Conservation (phyloP, 2,797 vertebrate species). For the Orientallactaga sibirica region DNA sequence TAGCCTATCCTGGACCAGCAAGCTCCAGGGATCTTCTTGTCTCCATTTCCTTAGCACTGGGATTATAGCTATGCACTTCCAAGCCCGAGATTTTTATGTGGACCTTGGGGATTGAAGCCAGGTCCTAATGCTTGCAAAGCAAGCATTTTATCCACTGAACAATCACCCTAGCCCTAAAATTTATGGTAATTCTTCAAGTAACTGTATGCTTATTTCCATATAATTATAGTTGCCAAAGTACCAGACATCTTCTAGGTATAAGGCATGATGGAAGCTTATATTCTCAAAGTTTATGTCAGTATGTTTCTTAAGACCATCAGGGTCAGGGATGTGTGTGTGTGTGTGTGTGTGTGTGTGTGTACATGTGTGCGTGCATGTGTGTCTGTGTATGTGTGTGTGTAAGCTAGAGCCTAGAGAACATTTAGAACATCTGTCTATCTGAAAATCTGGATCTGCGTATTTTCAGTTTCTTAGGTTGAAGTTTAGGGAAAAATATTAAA, state of each 20-base stretch:
- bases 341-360: neutral
- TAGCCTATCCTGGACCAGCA: too few species aligned
- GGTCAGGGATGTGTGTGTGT: neutral
- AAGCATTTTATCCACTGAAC: too few species aligned
- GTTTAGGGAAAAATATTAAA: conserved; percentile 53
- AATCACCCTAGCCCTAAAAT: neutral
- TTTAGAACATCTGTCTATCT: conserved; percentile 1
- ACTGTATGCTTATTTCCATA: neutral
- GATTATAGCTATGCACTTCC: too few species aligned
- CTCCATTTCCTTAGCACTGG: too few species aligned
- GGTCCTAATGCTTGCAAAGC: too few species aligned
- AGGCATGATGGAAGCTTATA: neutral
- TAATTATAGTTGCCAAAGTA: neutral
- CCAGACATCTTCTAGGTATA: neutral
- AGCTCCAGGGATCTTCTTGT: too few species aligned
- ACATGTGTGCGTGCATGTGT: neutral
- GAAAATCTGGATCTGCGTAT: neutral
- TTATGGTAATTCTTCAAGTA: neutral
- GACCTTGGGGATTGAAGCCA: too few species aligned
- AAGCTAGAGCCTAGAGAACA: neutral
- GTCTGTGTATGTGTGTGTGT: neutral
- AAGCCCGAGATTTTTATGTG: too few species aligned
- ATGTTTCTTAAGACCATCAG: neutral
- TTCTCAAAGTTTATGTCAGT: neutral
- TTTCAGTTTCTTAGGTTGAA: conserved; percentile 2